phyloP scores from a whole-genome alignment of 1,140 invertebrate species.

The Sitobion miscanthi region DNA sequence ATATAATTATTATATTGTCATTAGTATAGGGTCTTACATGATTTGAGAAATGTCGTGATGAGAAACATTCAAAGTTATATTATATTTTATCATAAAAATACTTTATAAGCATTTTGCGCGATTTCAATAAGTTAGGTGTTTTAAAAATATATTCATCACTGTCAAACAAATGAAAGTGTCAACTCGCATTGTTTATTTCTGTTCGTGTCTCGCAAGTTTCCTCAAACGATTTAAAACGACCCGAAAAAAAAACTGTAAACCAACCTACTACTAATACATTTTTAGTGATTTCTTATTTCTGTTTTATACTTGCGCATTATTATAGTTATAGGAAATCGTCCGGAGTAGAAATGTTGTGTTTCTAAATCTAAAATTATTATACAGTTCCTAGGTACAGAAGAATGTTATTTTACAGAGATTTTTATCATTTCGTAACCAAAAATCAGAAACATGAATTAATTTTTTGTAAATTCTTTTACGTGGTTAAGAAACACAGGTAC shows the following conservation, averaged over 20 bases:
- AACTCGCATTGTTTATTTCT: neutral
- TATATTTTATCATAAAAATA: neutral
- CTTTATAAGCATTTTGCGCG: neutral
- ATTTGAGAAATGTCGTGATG: neutral
- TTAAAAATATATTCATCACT: slow-evolving; percentile 30
- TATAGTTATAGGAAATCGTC: neutral
- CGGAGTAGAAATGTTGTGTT: neutral
- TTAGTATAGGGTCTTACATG: neutral
- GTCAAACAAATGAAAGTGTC: neutral
- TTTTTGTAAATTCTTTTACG: neutral
- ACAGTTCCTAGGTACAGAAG: too few species aligned
- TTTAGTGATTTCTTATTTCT: neutral
- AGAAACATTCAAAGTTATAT: neutral
- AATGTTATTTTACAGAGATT: neutral
- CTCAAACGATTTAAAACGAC: neutral
- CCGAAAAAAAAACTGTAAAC: too few species aligned
- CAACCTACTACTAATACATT: too few species aligned
- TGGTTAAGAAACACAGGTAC: neutral
- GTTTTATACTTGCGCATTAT: neutral
- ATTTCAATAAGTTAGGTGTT: neutral
- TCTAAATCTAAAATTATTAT: neutral
- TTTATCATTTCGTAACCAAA: neutral
- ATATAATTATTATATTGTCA: neutral
- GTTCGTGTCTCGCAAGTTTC: neutral
- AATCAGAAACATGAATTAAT: neutral